Evolutionary conservation across 64 coral and sea anemone species (phyloP), one percentile per base, ranked within the genome.

Genomic region (Stylophora pistillata): DNA sequence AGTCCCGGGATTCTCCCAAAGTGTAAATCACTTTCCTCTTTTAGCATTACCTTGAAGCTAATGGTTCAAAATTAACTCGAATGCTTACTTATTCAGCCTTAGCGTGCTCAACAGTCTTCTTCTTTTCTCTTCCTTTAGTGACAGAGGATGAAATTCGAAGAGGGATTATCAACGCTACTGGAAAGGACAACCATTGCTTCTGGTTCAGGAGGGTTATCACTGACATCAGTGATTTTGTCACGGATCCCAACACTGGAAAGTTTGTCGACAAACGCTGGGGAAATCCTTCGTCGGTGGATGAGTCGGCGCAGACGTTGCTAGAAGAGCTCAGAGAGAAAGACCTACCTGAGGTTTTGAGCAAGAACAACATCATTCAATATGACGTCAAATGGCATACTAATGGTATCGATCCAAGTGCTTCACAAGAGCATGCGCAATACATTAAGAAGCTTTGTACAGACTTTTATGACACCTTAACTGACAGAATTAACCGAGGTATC

Each of bases 61-160:
- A 47, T 47, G 37, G 37, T 4, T 47, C n/a, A 47, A 47, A 47
- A 47, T 47, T 4, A 4, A 47, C 0, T 3, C 37, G 37, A 47
- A 47, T 47, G 7, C 7, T 47, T 47, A 47, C 37, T 47, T 0
- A 7, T 47, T 47, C 7, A n/a, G 3, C 11, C 12, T 25, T n/a
- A 68, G 20, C 12, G 17, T 20, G 32, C 16, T 76, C 10, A 76
- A 47, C 10, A 9, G 10, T 10, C 23, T 34, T 62, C 3, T 34
- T 3, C 54, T 77, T 3, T 89, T 29, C 26, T 1, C 74, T 77
- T 66, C 5, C 28, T 85, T 55, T 88, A 99, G 97, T 99, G 16
- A 99, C 93, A 18, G 97, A 99, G 92, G 97, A 99, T 58, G 97
- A 99, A 85, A 95, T 99, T 87, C 93, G 97, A 3, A 91, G 93